Base-by-base conservation (phyloP, 2,113 vertebrate genomes). In the Xiphophorus couchianus region DNA sequence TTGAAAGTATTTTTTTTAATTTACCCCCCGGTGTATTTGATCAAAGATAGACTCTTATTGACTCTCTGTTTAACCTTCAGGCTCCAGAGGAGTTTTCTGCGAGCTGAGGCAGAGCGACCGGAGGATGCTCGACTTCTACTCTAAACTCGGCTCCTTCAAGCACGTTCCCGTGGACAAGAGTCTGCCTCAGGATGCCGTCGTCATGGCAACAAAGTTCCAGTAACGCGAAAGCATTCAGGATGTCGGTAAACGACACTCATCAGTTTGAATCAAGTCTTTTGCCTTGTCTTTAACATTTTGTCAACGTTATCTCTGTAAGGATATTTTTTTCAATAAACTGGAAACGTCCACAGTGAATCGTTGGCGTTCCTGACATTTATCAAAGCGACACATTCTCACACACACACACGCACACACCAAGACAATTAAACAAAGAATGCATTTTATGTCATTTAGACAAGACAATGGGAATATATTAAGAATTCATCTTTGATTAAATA, bases 41-140 rank as follows among this genome's bases (percentile, higher is more conserved):
- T 8, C 29, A n/a, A 39, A 39, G 44, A 37, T 29, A 25, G 22
- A 25, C 51, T 54, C 17, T 7, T 15, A 1, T 15, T 39, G 37
- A 0, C 13, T 63, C 6, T 17, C 54, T 11, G 9, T 42, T 44
- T 66, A 66, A n/a, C 0, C 17, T 85, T 39, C 85, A 99, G 98
- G 98, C 54, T 99, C 97, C 77, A 95, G 92, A 81, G 98, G 97
- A 62, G 97, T 93, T 68, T 97, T 98, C 88, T 98, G 96, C 88
- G 97, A 98, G 94, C 92, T 98, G 90, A 95, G 96, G 92, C 95
- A 95, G 64, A 94, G 93, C 48, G 94, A 99, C 91, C 95, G 93
- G 87, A 95, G 96, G 88, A 98, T 97, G 95, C 74, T 97, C 71
- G 93, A 96, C 82, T 97, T 99, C 74, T 97, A 96, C 93, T 96